phyloP scores from a whole-genome alignment of 1,140 invertebrate species.

The Drosophila arawakana region DNA sequence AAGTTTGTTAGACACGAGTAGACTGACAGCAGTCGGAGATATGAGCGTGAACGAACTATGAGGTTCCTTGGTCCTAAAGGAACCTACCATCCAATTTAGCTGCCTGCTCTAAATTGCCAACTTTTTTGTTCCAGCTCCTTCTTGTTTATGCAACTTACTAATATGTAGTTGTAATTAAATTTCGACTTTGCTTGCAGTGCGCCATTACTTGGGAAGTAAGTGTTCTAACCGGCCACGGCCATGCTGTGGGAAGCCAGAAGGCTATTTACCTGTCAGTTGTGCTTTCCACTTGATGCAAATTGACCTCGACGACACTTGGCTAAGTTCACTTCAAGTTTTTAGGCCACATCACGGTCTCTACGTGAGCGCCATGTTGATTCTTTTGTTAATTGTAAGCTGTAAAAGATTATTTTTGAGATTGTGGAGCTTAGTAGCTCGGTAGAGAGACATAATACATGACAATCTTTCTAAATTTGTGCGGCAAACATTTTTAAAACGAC shows the following conservation, averaged over 20 bases:
- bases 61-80: conserved; percentile 1
- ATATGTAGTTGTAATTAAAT: conserved; percentile 82
- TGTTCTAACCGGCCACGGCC: conserved; percentile 3
- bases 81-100: conserved; percentile 56
- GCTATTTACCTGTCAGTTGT: conserved; percentile 48
- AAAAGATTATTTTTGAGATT: not conserved
- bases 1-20: conserved; percentile 59
- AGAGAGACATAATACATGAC: not conserved
- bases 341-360: conserved; percentile 11
- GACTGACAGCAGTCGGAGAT: conserved; percentile 52
- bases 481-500: too few species aligned
- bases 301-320: conserved; percentile 37
- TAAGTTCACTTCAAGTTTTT: conserved; percentile 26
- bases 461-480: too few species aligned
- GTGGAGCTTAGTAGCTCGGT: too few species aligned
- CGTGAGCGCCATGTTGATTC: conserved; percentile 35
- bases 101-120: conserved; percentile 63
- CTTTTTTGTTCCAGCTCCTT: conserved; percentile 21
- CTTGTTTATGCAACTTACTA: conserved; percentile 77
- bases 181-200: conserved; percentile 44
- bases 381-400: conserved; percentile 24
- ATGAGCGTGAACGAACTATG: conserved; percentile 11
- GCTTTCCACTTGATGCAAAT: conserved; percentile 40
- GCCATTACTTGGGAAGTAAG: conserved; percentile 6
- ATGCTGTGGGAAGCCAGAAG: conserved; percentile 7